These are phyloP conservation scores for Phaedon cochleariae DNA, from an alignment of 2,888 invertebrate species.

Conservation along the genomic window DNA sequence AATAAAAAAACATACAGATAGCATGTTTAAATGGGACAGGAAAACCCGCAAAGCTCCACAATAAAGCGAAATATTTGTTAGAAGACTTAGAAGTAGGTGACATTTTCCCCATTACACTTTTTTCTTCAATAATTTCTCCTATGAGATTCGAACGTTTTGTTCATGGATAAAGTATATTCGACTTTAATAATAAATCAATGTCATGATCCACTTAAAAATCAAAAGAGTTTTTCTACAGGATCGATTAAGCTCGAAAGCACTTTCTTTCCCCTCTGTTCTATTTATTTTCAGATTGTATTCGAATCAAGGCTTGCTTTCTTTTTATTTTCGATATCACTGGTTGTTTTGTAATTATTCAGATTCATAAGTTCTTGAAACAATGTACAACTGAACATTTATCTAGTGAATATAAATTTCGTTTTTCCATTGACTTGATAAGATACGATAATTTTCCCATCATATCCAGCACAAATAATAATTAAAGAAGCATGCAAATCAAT, in stretches of 20 bases:
- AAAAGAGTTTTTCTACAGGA: slow-evolving; percentile 51
- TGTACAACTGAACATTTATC: slow-evolving; percentile 4
- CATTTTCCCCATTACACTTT: slow-evolving; percentile 1
- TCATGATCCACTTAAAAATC: slow-evolving; percentile 56
- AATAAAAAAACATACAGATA: slow-evolving; percentile 34
- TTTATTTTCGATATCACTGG: slow-evolving; percentile 36
- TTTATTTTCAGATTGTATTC: slow-evolving; percentile 54
- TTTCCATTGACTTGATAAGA: slow-evolving; percentile 7
- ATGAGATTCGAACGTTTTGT: neutral
- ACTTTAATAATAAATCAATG: slow-evolving; percentile 56
- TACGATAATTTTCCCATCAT: slow-evolving; percentile 20
- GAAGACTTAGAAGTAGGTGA: no score
- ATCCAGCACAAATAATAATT: slow-evolving; percentile 3
- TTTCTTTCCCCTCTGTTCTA: slow-evolving; percentile 51
- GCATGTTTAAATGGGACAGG: slow-evolving; percentile 48
- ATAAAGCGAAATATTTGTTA: slow-evolving; percentile 26
- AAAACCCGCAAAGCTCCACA: slow-evolving; percentile 53
- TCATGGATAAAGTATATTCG: slow-evolving; percentile 39
- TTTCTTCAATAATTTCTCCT: neutral
- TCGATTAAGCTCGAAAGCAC: slow-evolving; percentile 55
- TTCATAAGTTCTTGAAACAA: slow-evolving; percentile 33
- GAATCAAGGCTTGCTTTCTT: slow-evolving; percentile 37
- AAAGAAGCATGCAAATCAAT: slow-evolving; percentile 11
- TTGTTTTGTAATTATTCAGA: slow-evolving; percentile 24
- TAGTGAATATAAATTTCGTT: neutral